A percentile compares a stretch with the other conserved stretches of the same genome.
These are phyloP conservation scores for Illadopsis cleaveri DNA, from an alignment of 2,113 vertebrate genomes.

Conservation along the genomic window DNA sequence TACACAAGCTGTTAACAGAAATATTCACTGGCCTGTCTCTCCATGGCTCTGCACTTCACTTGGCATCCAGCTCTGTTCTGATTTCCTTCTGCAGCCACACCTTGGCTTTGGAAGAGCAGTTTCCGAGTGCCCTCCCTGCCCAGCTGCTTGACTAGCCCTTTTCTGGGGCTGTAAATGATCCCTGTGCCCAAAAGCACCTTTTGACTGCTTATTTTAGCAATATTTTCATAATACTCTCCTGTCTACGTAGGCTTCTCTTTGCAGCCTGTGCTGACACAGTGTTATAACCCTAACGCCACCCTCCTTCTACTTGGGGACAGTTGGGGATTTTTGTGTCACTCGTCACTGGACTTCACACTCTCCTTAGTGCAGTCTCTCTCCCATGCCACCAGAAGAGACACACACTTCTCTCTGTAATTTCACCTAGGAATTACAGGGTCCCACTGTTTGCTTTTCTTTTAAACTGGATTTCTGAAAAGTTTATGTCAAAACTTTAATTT, in stretches of 20 bases:
- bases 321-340: neutral
- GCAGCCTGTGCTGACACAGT: neutral
- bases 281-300: neutral
- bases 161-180: neutral
- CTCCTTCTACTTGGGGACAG: neutral
- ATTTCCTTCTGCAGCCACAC: neutral
- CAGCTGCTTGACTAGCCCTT: neutral
- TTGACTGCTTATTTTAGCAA: neutral
- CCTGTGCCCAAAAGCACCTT: neutral
- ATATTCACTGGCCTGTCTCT: neutral
- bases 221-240: neutral
- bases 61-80: neutral
- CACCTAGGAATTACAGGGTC: conserved; percentile 28
- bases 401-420: conserved; percentile 1
- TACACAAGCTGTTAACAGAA: neutral
- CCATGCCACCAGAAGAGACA: neutral
- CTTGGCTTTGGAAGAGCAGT: neutral
- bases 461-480: neutral
- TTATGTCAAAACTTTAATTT: conserved; percentile 28
- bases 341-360: neutral
- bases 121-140: neutral
- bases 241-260: neutral
- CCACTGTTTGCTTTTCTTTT: neutral
- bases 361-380: neutral
- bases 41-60: neutral